Percentiles rank a stretch among this genome's conserved stretches.
Evolutionary conservation across 2,888 invertebrate genomes (phyloP).

Genomic region (Apodemia duryi): DNA sequence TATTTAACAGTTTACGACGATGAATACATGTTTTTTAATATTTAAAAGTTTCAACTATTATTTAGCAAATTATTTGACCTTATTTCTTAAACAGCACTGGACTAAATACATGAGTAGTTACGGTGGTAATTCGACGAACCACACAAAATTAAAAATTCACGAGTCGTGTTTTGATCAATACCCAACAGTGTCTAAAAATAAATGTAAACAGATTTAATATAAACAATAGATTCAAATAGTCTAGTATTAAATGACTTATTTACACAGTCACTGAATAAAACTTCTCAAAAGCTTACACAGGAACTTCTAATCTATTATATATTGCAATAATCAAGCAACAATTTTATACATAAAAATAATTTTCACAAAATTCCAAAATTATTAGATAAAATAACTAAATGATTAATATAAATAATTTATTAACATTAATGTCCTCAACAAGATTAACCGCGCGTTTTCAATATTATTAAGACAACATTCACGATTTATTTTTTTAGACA

Average conservation of each 20-base stretch:
- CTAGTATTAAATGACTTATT: constrained; percentile 36
- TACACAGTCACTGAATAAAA: constrained; percentile 51
- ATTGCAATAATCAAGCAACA: constrained; percentile 38
- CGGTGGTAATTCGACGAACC: too few species aligned
- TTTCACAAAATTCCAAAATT: background rate
- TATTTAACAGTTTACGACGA: too few species aligned
- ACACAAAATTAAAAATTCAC: background rate
- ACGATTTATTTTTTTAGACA: too few species aligned
- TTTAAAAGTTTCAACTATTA: background rate
- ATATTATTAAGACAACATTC: too few species aligned
- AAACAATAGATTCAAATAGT: background rate
- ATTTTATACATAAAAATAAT: constrained; percentile 44
- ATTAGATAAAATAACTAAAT: background rate
- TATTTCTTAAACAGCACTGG: too few species aligned
- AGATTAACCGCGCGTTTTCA: background rate
- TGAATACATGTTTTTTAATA: too few species aligned
- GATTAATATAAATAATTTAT: background rate
- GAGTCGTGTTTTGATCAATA: background rate
- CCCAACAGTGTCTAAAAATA: background rate
- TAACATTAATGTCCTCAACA: background rate
- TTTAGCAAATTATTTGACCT: background rate
- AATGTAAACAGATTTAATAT: background rate
- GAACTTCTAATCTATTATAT: constrained; percentile 35
- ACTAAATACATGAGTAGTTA: too few species aligned
- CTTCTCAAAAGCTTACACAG: constrained; percentile 39